These are phyloP conservation scores for Chrysolina oricalcia DNA, from an alignment of 2,888 invertebrate genomes.

Conservation along the genomic window DNA sequence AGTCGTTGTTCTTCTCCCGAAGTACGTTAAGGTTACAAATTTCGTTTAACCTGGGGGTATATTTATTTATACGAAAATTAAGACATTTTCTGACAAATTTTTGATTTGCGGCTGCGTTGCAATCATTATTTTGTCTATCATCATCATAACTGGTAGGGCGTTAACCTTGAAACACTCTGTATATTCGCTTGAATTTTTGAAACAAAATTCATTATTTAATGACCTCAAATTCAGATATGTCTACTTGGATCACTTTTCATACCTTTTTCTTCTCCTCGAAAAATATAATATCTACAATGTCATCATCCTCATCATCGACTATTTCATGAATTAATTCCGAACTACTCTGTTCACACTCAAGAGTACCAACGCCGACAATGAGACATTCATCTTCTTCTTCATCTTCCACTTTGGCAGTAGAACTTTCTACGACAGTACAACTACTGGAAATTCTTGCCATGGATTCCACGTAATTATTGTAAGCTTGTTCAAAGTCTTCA, in stretches of 20 bases:
- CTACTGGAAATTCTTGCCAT: conserved; percentile 6
- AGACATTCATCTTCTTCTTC: conserved; percentile 54
- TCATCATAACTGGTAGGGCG: too few species aligned
- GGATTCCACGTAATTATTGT: conserved; percentile 35
- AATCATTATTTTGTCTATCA: too few species aligned
- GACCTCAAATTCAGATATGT: too few species aligned
- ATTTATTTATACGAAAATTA: too few species aligned
- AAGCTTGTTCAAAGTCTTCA: conserved; percentile 42
- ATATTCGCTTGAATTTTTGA: too few species aligned
- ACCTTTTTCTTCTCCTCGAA: conserved; percentile 34
- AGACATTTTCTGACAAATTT: too few species aligned
- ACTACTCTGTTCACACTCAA: conserved; percentile 30
- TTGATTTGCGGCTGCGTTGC: too few species aligned
- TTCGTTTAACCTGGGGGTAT: too few species aligned
- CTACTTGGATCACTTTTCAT: neutral
- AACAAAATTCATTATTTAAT: too few species aligned
- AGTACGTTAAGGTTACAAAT: too few species aligned
- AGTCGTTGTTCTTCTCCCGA: too few species aligned
- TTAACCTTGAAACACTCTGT: too few species aligned
- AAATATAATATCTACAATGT: conserved; percentile 42
- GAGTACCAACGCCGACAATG: conserved; percentile 37
- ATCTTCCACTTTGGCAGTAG: conserved; percentile 29
- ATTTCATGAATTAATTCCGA: conserved; percentile 50
- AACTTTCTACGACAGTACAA: neutral
- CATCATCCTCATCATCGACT: conserved; percentile 53